phyloP scores from a whole-genome alignment of 2,113 vertebrate genomes.

The Daphoenositta chrysoptera region DNA sequence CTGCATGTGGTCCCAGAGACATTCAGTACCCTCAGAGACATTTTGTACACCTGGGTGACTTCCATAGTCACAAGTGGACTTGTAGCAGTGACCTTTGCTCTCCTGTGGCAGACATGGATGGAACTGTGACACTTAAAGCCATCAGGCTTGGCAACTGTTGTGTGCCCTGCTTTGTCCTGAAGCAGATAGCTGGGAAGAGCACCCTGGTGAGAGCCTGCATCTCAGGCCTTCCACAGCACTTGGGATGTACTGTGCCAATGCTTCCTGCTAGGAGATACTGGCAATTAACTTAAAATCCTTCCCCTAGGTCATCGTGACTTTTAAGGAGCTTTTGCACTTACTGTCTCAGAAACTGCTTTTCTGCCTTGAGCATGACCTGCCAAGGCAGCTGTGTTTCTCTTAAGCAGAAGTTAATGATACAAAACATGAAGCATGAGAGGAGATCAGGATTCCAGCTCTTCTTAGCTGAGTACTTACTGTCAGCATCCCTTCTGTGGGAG shows the following conservation, averaged over 20 bases:
- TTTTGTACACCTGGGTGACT: not conserved
- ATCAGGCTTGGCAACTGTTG: not conserved
- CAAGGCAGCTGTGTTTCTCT: constrained; percentile 38
- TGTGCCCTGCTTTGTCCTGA: not conserved
- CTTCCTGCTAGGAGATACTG: not conserved
- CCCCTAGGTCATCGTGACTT: not conserved
- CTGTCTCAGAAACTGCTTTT: not conserved
- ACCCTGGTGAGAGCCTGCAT: not conserved
- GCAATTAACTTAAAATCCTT: not conserved
- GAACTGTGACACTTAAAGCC: not conserved
- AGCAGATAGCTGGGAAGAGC: not conserved
- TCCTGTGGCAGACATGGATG: not conserved
- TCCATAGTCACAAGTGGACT: not conserved
- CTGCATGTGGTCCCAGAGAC: not conserved
- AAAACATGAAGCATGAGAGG: not conserved
- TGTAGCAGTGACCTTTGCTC: not conserved
- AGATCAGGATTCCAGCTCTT: not conserved
- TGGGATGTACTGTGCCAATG: not conserved
- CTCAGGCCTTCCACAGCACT: not conserved
- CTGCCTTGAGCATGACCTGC: not conserved
- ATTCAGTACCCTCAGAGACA: not conserved
- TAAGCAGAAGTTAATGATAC: not conserved
- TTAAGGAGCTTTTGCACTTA: constrained; percentile 2
- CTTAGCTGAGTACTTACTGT: not conserved
- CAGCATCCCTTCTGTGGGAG: not conserved